A percentile compares a stretch with the other conserved stretches of the same genome.
These are phyloP conservation scores for Hycleus cichorii DNA, from an alignment of 1,140 invertebrate species.

Conservation along the genomic window DNA sequence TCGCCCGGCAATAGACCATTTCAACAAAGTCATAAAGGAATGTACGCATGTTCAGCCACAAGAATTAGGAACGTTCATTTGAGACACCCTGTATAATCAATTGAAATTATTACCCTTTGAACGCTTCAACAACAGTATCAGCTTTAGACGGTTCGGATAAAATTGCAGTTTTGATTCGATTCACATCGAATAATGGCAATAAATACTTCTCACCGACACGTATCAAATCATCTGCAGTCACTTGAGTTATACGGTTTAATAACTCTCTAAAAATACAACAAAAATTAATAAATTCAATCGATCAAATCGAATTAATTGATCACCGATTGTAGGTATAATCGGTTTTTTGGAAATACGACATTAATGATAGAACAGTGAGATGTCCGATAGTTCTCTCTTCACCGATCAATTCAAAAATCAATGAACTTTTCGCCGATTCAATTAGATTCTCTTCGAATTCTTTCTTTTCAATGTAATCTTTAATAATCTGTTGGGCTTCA, in stretches of 20 bases:
- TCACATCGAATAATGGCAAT: conserved; percentile 54
- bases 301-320: not conserved
- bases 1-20: no score
- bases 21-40: no score
- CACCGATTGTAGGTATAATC: conserved; percentile 63
- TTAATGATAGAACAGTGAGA: conserved; percentile 60
- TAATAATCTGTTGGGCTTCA: conserved; percentile 60
- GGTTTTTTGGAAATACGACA: conserved; percentile 63
- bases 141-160: conserved; percentile 73
- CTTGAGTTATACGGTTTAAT: conserved; percentile 48
- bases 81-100: no score
- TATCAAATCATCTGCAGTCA: conserved; percentile 57
- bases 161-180: conserved; percentile 53
- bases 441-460: conserved; percentile 67
- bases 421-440: conserved; percentile 74
- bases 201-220: conserved; percentile 64
- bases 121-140: conserved; percentile 53
- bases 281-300: no score
- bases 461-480: conserved; percentile 52
- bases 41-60: no score
- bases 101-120: conserved; percentile 51
- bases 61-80: no score
- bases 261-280: conserved; percentile 20
- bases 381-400: conserved; percentile 69
- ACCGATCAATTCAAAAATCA: conserved; percentile 78